These are phyloP conservation scores for Hipparchia sbordonii DNA, from an alignment of 2,888 invertebrate genomes.

Conservation along the genomic window DNA sequence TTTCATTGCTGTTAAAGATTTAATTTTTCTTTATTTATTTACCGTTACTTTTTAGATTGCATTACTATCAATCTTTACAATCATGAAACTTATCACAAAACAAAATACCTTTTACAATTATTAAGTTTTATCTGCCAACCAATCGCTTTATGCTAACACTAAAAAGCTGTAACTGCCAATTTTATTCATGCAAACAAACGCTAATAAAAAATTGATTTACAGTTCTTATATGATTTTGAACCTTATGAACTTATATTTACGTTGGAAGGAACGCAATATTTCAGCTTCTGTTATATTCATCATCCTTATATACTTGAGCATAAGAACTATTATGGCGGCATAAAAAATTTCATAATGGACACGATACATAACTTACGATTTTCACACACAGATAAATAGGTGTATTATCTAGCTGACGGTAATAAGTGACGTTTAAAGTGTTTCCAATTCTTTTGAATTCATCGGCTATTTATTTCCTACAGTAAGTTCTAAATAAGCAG, in stretches of 20 bases:
- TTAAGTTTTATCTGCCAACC: conserved; percentile 10
- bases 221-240: conserved; percentile 1
- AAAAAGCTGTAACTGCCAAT: conserved; percentile 16
- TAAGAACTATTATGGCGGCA: conserved; percentile 20
- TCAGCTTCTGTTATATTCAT: neutral
- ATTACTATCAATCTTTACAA: conserved; percentile 2
- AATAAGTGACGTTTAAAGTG: conserved; percentile 37
- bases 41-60: conserved; percentile 5
- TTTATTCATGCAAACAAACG: conserved; percentile 3
- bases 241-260: neutral
- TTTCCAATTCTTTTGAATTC: conserved; percentile 33
- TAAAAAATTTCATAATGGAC: conserved; percentile 16
- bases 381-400: conserved; percentile 36
- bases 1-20: no score
- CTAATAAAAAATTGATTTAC: neutral
- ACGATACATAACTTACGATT: conserved; percentile 32
- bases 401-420: conserved; percentile 22
- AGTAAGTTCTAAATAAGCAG: neutral
- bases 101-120: conserved; percentile 4
- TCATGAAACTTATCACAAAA: neutral
- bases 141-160: conserved; percentile 12
- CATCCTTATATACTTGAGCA: neutral
- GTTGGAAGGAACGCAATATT: neutral
- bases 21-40: neutral
- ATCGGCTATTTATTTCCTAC: neutral